Base-by-base conservation (phyloP, 2,888 invertebrate species). In the Heterodera filipjevi region DNA sequence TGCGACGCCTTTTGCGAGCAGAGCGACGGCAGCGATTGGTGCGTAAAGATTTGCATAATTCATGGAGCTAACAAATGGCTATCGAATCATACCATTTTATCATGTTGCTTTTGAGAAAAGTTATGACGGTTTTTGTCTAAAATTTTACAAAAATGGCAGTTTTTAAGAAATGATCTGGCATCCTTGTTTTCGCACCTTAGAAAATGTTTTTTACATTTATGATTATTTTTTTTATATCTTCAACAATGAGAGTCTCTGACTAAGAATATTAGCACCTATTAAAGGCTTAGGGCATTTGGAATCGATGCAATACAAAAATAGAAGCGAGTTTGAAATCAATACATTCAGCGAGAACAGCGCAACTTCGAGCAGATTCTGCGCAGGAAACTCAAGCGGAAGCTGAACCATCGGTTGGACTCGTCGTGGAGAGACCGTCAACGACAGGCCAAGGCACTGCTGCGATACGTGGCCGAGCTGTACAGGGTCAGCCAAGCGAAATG, bases 321-420 rank as follows among this genome's bases (percentile, higher is more conserved):
- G n/a, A n/a, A n/a, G n/a, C n/a, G n/a, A n/a, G n/a, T n/a, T 32
- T 19, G 5, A 75, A 32, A 30, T 12, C 12, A 10, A 46, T 33
- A 22, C n/a, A 53, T 75, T 75, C n/a, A 75, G 75, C 53, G 35
- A 59, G 75, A 75, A n/a, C 66, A 75, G 30, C 33, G 64, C 22
- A 68, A 75, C 46, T 75, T 75, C 68, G 79, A 79, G 30, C 79
- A 79, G n/a, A 39, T 49, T 64, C 64, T 79, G 49, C 33, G 79
- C 14, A 70, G 68, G 12, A 79, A 79, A 49, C 53, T 79, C 32
- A 79, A 79, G 32, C 49, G 59, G n/a, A 68, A 73, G 27, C 33
- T 79, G 22, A 71, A 68, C 39, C 49, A 79, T 53, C 71, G 73
- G n/a, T 64, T 79, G 53, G 68, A 79, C 30, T 73, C 46, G 16